These are phyloP conservation scores for Nylanderia fulva DNA, from an alignment of 1,140 invertebrate genomes.

Conservation along the genomic window DNA sequence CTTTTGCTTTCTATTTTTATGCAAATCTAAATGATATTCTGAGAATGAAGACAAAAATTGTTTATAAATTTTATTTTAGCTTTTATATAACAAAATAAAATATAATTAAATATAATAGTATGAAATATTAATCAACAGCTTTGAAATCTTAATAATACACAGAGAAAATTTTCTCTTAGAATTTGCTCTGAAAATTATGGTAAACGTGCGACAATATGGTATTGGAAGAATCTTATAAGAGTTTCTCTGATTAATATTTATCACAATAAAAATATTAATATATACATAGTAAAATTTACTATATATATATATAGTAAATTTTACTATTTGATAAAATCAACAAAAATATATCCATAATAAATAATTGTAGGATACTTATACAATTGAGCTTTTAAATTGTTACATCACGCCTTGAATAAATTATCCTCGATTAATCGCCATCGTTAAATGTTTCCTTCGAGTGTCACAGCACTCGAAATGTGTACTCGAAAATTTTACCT, in stretches of 20 bases:
- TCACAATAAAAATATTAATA: too few species aligned
- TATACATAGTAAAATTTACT: too few species aligned
- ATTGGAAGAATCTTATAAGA: too few species aligned
- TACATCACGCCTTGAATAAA: conserved; percentile 2
- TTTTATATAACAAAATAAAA: background rate
- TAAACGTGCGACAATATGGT: too few species aligned
- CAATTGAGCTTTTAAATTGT: background rate
- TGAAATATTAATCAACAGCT: background rate
- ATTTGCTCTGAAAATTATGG: too few species aligned
- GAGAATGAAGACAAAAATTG: background rate
- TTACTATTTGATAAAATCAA: too few species aligned
- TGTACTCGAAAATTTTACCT: conserved; percentile 29
- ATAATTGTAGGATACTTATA: too few species aligned
- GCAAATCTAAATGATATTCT: background rate
- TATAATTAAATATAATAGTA: background rate
- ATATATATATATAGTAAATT: too few species aligned
- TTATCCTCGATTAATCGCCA: conserved; percentile 6
- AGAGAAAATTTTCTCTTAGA: too few species aligned
- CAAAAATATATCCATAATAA: background rate
- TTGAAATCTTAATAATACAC: conserved; percentile 9
- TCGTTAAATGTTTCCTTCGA: conserved; percentile 12
- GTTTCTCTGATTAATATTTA: too few species aligned
- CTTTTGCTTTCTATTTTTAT: background rate
- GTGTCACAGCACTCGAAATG: background rate
- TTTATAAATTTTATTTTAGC: background rate